phyloP scores from a whole-genome alignment of 1,140 invertebrate species.

The Ganaspis sp. region DNA sequence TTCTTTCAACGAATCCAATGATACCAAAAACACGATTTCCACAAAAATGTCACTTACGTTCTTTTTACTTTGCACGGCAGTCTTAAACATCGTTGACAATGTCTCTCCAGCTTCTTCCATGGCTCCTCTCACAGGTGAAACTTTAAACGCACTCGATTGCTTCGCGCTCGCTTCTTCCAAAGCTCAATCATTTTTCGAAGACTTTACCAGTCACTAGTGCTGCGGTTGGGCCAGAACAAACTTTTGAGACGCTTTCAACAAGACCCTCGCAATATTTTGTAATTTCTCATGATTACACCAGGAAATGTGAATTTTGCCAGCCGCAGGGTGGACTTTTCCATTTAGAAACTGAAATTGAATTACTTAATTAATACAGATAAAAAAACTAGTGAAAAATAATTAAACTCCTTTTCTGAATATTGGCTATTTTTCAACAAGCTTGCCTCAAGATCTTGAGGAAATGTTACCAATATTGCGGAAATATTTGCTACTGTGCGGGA shows the following conservation, averaged over 20 bases:
- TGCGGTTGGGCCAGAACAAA: conserved; percentile 55
- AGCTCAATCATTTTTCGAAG: conserved; percentile 67
- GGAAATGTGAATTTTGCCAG: conserved; percentile 81
- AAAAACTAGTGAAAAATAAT: no score
- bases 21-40: no score
- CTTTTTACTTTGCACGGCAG: no score
- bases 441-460: no score
- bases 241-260: conserved; percentile 69
- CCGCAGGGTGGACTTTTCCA: conserved; percentile 82
- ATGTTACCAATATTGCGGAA: no score
- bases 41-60: no score
- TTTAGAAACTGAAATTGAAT: conserved; percentile 83
- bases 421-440: no score
- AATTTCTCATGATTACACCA: conserved; percentile 69
- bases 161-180: conserved; percentile 60
- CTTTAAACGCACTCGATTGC: conserved; percentile 54
- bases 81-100: conserved; percentile 55
- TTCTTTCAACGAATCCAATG: no score
- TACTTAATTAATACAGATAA: no score
- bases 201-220: conserved; percentile 66
- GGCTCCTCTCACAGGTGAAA: conserved; percentile 65
- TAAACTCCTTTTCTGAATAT: no score
- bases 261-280: conserved; percentile 72
- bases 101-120: conserved; percentile 60
- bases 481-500: no score